Conservation (phyloP, 2,113 vertebrate genomes). For the Myrmecophaga tridactyla region DNA sequence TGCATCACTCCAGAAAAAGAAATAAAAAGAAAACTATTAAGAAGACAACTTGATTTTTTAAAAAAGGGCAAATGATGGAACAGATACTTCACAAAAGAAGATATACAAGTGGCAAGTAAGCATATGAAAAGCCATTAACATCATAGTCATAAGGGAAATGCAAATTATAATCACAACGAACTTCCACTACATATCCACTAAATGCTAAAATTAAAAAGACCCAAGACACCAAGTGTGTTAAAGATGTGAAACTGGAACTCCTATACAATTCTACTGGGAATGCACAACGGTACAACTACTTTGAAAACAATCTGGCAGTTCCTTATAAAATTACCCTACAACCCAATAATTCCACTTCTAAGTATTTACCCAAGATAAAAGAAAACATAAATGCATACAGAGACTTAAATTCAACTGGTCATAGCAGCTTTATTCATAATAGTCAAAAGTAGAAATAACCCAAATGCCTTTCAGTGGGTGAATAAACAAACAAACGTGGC, state of each 20-base stretch:
- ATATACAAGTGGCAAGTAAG: too few relatives aligned
- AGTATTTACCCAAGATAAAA: conserved; percentile 10
- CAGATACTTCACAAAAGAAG: neutral
- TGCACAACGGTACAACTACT: neutral
- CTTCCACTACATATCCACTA: neutral
- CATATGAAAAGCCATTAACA: too few relatives aligned
- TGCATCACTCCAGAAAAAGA: too few relatives aligned
- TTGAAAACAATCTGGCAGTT: neutral
- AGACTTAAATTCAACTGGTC: neutral
- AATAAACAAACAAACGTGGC: neutral
- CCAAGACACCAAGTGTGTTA: neutral
- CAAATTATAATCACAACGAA: neutral
- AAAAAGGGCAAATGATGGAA: too few relatives aligned
- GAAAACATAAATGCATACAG: neutral
- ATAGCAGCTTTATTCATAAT: neutral
- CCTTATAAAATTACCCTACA: neutral
- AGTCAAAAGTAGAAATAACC: neutral
- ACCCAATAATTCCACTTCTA: neutral
- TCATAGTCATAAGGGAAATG: neutral
- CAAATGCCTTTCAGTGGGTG: neutral
- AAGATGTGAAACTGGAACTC: neutral
- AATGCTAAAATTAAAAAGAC: conserved; percentile 16
- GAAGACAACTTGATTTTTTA: too few relatives aligned
- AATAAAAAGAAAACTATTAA: too few relatives aligned
- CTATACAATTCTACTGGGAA: neutral